phyloP scores from a whole-genome alignment of 1,140 invertebrate species.

The Drosophila kikkawai region DNA sequence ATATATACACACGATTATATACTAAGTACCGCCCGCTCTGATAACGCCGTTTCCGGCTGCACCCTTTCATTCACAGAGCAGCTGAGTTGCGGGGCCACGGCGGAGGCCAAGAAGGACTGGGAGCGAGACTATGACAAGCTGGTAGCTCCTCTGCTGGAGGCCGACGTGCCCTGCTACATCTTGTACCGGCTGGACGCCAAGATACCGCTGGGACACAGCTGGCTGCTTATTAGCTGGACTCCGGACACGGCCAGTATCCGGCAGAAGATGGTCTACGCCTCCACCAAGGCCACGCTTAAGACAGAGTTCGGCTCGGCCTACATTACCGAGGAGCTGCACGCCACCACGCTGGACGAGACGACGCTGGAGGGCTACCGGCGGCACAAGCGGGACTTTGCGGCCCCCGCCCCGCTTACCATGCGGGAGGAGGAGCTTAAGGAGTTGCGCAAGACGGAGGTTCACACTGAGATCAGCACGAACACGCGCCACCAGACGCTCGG shows the following conservation, averaged over 20 bases:
- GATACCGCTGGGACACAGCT: conserved; percentile 93
- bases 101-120: conserved; percentile 91
- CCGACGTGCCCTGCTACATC: conserved; percentile 96
- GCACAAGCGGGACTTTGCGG: conserved; percentile 90
- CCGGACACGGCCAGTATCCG: conserved; percentile 95
- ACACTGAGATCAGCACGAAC: conserved; percentile 92
- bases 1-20: conserved; percentile 34
- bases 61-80: conserved; percentile 88
- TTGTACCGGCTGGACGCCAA: conserved; percentile 94
- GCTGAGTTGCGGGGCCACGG: conserved; percentile 89
- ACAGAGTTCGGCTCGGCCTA: conserved; percentile 95
- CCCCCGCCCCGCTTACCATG: conserved; percentile 94
- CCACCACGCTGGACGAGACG: conserved; percentile 90
- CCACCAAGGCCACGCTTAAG: conserved; percentile 98
- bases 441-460: conserved; percentile 91
- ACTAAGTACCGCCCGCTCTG: conserved; percentile 24
- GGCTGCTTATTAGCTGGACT: conserved; percentile 97
- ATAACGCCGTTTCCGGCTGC: conserved; percentile 41
- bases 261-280: conserved; percentile 99
- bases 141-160: conserved; percentile 91
- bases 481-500: conserved; percentile 95
- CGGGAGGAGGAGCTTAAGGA: conserved; percentile 95
- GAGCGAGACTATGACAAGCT: conserved; percentile 95
- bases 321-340: conserved; percentile 89
- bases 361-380: conserved; percentile 92